Evolutionary conservation across 2,888 invertebrate genomes (phyloP).

Genomic region (Cotesia congregata): DNA sequence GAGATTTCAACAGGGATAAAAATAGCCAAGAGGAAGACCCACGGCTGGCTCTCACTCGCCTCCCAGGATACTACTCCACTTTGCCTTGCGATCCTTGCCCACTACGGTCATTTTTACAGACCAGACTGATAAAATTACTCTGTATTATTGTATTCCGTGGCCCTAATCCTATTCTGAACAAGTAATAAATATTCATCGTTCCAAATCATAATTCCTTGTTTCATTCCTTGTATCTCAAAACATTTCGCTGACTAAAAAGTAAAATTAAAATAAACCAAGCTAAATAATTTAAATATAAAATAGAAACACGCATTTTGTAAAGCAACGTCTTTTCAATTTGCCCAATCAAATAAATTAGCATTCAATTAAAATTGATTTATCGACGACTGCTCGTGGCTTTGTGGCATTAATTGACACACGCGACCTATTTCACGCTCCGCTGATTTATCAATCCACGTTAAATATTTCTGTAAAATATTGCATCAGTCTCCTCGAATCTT

Average conservation of each 20-base stretch:
- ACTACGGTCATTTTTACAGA: neutral
- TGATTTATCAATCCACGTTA: neutral
- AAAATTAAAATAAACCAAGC: neutral
- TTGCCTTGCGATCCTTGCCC: neutral
- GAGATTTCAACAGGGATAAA: constrained; percentile 58
- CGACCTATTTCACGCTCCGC: constrained; percentile 30
- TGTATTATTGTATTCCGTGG: too few species aligned
- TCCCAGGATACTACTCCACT: neutral
- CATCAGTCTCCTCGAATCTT: neutral
- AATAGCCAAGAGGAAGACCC: constrained; percentile 44
- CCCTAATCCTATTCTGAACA: too few species aligned
- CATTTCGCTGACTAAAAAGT: neutral
- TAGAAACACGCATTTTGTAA: too few species aligned
- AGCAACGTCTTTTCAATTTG: neutral
- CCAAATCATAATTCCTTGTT: neutral
- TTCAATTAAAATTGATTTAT: constrained; percentile 47
- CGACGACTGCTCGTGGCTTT: neutral
- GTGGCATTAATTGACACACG: constrained; percentile 9
- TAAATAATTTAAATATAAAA: neutral
- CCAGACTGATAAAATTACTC: neutral
- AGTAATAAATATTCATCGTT: constrained; percentile 7
- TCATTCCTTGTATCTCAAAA: constrained; percentile 2
- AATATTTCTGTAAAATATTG: neutral
- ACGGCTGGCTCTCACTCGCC: constrained; percentile 10
- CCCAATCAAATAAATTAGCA: constrained; percentile 42